Conservation (phyloP, 2,797 vertebrate genomes). For the Lacerta bilineata region DNA sequence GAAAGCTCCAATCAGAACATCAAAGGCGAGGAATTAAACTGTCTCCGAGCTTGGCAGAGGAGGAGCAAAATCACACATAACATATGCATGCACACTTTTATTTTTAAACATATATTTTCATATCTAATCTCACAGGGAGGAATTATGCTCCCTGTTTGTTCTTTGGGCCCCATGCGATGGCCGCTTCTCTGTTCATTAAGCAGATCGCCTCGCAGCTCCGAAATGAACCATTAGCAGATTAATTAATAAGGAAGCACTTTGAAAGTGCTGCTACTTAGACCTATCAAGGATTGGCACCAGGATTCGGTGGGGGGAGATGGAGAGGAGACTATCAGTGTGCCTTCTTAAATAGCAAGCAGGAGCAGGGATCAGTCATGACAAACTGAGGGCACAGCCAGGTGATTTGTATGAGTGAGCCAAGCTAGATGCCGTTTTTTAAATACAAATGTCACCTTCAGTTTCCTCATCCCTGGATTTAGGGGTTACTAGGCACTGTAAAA, state of each 20-base stretch:
- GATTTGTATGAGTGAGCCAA: not conserved
- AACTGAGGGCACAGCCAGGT: not conserved
- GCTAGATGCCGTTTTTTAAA: not conserved
- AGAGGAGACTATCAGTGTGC: no score
- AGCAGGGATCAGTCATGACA: not conserved
- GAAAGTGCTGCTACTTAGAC: not conserved
- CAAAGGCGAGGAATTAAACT: conserved; percentile 66
- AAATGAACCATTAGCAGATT: not conserved
- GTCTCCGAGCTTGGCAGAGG: conserved; percentile 50
- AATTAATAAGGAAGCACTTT: not conserved
- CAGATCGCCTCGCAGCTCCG: not conserved
- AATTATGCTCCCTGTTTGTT: not conserved
- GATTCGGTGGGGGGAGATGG: no score
- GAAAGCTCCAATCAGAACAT: conserved; percentile 73
- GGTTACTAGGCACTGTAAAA: not conserved
- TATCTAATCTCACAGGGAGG: not conserved
- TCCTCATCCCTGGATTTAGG: not conserved
- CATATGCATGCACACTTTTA: not conserved
- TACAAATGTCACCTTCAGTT: not conserved
- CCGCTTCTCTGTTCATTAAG: not conserved
- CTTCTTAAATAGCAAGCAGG: not conserved
- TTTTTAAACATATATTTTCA: conserved; percentile 4
- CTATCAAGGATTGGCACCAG: no score
- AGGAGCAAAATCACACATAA: not conserved
- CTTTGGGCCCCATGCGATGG: not conserved